A percentile compares a stretch with the other conserved stretches of the same genome.
phyloP scores from a whole-genome alignment of 2,113 vertebrate genomes.

The Drymodes brunneopygia region DNA sequence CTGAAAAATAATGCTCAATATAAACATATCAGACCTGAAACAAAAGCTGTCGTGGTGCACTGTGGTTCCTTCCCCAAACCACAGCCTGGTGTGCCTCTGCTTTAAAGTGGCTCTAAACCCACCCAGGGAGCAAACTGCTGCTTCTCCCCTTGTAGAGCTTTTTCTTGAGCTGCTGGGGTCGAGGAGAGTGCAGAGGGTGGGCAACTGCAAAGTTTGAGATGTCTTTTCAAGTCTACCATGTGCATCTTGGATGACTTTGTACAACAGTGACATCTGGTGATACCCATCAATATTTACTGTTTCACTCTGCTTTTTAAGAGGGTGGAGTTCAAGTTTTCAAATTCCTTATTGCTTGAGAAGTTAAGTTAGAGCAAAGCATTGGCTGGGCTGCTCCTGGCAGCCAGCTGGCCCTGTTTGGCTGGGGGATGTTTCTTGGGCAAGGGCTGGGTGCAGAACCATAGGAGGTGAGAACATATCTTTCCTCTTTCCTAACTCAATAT shows the following conservation, averaged over 20 bases:
- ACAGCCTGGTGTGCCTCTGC: neutral
- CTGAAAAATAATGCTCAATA: neutral
- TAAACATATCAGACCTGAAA: neutral
- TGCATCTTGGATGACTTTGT: conserved; percentile 8
- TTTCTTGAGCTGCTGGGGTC: neutral
- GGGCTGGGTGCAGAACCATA: neutral
- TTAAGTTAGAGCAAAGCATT: neutral
- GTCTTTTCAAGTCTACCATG: neutral
- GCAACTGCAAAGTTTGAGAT: neutral
- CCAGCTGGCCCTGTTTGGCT: neutral
- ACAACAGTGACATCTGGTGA: conserved; percentile 64
- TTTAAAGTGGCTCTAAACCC: neutral
- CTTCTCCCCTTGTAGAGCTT: neutral
- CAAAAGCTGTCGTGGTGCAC: neutral
- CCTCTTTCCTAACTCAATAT: neutral
- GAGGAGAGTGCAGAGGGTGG: neutral
- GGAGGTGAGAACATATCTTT: neutral
- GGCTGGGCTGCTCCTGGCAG: neutral
- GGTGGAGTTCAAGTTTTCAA: neutral
- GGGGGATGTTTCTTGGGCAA: neutral
- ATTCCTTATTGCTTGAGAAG: neutral
- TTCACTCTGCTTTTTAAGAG: neutral
- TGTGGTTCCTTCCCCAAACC: neutral
- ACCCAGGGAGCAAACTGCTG: neutral
- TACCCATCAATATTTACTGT: conserved; percentile 37